phyloP scores from a whole-genome alignment of 2,797 vertebrate species.

The Enteromius thamalakanensis region DNA sequence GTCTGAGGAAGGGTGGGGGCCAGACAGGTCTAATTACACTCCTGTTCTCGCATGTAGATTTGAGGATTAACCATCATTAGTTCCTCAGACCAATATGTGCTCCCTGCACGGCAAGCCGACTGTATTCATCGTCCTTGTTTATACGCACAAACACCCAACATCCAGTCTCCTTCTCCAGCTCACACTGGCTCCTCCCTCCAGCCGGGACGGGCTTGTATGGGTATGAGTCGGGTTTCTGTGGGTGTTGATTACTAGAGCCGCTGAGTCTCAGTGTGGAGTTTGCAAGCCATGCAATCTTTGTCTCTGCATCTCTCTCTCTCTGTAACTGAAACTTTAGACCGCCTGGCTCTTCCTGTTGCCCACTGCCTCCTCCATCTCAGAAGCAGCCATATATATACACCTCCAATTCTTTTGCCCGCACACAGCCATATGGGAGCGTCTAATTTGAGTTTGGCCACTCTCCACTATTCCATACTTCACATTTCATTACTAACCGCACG shows the following conservation, averaged over 20 bases:
- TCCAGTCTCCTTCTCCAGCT: constrained; percentile 2
- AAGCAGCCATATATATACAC: constrained; percentile 76
- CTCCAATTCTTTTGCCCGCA: constrained; percentile 64
- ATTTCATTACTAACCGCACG: constrained; percentile 64
- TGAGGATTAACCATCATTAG: constrained; percentile 50
- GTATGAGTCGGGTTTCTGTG: constrained; percentile 53
- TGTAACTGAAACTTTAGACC: constrained; percentile 70
- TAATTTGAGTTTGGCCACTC: constrained; percentile 76
- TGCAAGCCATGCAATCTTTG: constrained; percentile 71
- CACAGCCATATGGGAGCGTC: constrained; percentile 72
- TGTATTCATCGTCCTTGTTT: constrained; percentile 21
- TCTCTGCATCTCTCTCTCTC: constrained; percentile 40
- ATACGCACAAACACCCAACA: neutral
- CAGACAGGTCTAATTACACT: constrained; percentile 42
- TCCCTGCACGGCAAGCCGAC: constrained; percentile 18
- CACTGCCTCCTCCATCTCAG: constrained; percentile 56
- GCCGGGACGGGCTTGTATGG: constrained; percentile 6
- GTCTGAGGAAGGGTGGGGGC: neutral
- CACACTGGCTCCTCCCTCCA: neutral
- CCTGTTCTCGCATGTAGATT: constrained; percentile 35
- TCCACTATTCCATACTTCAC: constrained; percentile 75
- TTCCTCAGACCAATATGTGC: constrained; percentile 42
- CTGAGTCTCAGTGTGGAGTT: constrained; percentile 66
- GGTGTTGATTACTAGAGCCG: constrained; percentile 63
- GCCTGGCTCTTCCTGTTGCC: constrained; percentile 64